Base-by-base conservation (phyloP, 2,888 invertebrate genomes). In the Nephrotoma appendiculata region DNA sequence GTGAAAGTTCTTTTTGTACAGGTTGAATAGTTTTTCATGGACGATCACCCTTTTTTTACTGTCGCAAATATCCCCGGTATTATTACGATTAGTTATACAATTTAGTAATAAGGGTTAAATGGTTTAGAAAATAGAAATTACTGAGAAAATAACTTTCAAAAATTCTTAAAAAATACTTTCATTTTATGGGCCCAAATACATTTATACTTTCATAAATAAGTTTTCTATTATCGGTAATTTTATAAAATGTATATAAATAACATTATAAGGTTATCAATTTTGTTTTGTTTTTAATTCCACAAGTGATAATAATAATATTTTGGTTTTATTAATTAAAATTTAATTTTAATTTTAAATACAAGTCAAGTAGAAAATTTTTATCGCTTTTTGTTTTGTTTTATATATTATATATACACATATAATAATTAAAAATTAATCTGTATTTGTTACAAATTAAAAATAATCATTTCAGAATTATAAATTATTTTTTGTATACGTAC, bases 41-140 rank as follows among this genome's bases (percentile, higher is more conserved):
- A 84, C 2, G 43, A 42, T 84, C 41, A 84, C 84, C 84, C 84
- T 42, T 43, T 84, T 43, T 83, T 84, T 83, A 2, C 11, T 41
- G 43, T 84, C 15, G 9, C 7, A 43, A 42, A 84, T 42, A 71
- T 31, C 71, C n/a, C 71, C 71, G 31, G 71, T 71, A 71, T 71
- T 71, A 71, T 71, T 71, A 71, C 71, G 71, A 71, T 71, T 71
- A 84, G 41, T 84, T 84, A 42, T 84, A 84, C 84, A 84, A 84
- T 71, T 71, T 43, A 84, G 84, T 84, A 84, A 84, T 84, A 84
- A 84, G 84, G 84, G 84, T 84, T 84, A 84, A 84, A 84, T 84
- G 84, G 43, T 84, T 84, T 84, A 84, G 84, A 84, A 84, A 84
- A 84, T 84, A 84, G 84, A 84, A 84, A 84, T 42, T 84, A 84